A percentile compares a stretch with the other conserved stretches of the same genome.
These are phyloP conservation scores for Ametastegia equiseti DNA, from an alignment of 2,888 invertebrate species.

Conservation along the genomic window DNA sequence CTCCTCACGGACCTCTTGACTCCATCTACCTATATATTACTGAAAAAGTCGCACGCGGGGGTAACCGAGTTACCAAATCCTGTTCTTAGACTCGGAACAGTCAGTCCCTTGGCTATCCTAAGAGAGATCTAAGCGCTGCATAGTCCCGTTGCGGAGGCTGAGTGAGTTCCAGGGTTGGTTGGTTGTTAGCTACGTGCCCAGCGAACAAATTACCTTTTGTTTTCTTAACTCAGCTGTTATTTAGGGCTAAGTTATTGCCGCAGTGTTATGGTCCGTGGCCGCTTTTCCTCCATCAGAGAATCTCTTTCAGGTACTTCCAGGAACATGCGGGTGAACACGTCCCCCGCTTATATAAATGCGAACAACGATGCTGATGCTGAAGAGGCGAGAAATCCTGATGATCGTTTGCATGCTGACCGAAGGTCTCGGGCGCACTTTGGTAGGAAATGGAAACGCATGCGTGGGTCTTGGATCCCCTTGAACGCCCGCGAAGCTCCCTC, in stretches of 20 bases:
- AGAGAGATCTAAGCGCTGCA: conserved; percentile 28
- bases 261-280: not conserved
- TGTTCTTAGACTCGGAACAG: conserved; percentile 22
- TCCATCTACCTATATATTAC: conserved; percentile 22
- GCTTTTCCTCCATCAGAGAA: not conserved
- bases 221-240: conserved; percentile 66
- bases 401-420: not conserved
- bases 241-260: conserved; percentile 50
- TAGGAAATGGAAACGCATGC: not conserved
- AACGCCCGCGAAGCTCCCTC: conserved; percentile 15
- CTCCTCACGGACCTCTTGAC: conserved; percentile 22
- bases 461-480: not conserved
- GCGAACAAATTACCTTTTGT: conserved; percentile 72
- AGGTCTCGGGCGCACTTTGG: not conserved
- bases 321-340: not conserved
- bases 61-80: conserved; percentile 40
- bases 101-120: conserved; percentile 39
- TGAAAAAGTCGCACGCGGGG: conserved; percentile 40
- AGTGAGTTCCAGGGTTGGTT: conserved; percentile 38
- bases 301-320: not conserved
- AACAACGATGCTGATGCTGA: not conserved
- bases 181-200: conserved; percentile 65
- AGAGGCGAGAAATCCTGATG: not conserved
- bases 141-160: conserved; percentile 43
- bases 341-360: not conserved